These are phyloP conservation scores for Masticophis lateralis DNA, from an alignment of 2,797 vertebrate genomes.

Conservation along the genomic window DNA sequence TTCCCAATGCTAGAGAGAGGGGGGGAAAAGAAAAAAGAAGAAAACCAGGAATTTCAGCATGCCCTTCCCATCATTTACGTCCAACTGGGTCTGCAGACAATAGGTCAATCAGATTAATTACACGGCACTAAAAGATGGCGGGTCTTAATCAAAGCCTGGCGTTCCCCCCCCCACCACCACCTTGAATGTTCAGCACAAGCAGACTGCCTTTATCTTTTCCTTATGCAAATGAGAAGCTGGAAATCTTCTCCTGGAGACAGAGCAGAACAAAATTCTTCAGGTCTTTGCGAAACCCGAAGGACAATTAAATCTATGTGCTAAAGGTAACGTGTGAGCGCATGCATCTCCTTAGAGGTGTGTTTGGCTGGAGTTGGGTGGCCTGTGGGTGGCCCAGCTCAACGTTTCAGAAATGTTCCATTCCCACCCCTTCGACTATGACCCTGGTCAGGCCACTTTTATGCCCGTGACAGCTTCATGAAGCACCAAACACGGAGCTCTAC, in stretches of 20 bases:
- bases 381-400: conserved; percentile 80
- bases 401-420: conserved; percentile 81
- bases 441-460: conserved; percentile 82
- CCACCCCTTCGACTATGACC: conserved; percentile 85
- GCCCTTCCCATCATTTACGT: not conserved
- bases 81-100: not conserved
- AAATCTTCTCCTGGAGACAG: not conserved
- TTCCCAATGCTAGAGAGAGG: not conserved
- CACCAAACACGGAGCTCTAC: conserved; percentile 85
- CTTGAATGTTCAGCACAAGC: not conserved
- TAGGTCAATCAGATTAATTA: not conserved
- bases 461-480: conserved; percentile 91
- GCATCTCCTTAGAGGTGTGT: conserved; percentile 12
- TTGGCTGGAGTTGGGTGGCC: not conserved
- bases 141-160: not conserved
- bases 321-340: conserved; percentile 29
- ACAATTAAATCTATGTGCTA: conserved; percentile 61
- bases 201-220: not conserved
- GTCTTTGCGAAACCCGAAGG: conserved; percentile 68
- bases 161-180: not conserved
- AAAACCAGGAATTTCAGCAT: not conserved
- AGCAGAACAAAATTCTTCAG: conserved; percentile 40
- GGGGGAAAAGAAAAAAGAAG: no score
- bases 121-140: not conserved
- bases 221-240: not conserved